phyloP scores from a whole-genome alignment of 2,797 vertebrate species.

The Hirundo rustica region DNA sequence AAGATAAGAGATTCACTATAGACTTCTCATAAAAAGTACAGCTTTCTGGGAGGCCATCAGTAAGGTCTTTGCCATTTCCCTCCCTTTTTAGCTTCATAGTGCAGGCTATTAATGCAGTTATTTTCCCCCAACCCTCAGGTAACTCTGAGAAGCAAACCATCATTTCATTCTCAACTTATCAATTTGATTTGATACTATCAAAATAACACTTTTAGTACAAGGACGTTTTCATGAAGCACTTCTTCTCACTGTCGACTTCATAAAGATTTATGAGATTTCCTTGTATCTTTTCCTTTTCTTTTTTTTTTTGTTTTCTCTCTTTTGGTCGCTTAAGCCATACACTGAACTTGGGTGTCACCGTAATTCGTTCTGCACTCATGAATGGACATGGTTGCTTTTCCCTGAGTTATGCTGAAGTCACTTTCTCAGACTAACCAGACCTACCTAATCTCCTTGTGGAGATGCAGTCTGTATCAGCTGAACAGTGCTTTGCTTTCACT shows the following conservation, averaged over 20 bases:
- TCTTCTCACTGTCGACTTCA: neutral
- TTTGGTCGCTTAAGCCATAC: neutral
- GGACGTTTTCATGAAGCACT: neutral
- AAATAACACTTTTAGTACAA: neutral
- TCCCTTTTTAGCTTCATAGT: neutral
- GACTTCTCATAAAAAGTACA: neutral
- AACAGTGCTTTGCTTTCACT: neutral
- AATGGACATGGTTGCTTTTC: neutral
- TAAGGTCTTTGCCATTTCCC: neutral
- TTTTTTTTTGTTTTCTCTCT: neutral
- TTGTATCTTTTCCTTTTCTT: neutral
- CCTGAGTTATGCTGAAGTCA: neutral
- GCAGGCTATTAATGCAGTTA: neutral
- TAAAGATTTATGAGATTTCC: neutral
- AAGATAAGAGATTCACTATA: neutral
- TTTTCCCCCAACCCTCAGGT: neutral
- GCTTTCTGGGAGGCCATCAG: neutral
- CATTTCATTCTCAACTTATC: neutral
- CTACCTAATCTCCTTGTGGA: neutral
- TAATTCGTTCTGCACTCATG: neutral
- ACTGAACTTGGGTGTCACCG: neutral
- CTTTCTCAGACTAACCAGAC: neutral
- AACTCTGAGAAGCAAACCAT: neutral
- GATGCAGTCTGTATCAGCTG: neutral
- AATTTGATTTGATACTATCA: neutral